phyloP scores from a whole-genome alignment of 1,140 invertebrate genomes.

The Halesus radiatus region DNA sequence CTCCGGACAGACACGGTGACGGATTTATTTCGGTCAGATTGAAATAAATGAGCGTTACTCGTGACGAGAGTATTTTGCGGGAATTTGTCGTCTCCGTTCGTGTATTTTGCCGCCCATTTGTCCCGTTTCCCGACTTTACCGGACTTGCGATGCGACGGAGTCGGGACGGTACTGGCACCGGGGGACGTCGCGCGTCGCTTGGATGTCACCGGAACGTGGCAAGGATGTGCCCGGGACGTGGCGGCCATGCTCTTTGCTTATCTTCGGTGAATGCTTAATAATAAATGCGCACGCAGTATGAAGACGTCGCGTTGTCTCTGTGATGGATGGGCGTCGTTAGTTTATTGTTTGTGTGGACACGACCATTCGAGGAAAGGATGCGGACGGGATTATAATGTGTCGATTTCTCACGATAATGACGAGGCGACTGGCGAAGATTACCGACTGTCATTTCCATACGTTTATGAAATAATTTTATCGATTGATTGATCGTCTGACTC shows the following conservation, averaged over 20 bases:
- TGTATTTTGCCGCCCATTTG: constrained; percentile 37
- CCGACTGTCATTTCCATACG: too few species aligned
- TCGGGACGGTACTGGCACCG: neutral
- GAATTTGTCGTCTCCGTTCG: constrained; percentile 37
- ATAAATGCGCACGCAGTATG: constrained; percentile 28
- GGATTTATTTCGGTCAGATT: constrained; percentile 51
- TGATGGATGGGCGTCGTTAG: constrained; percentile 7
- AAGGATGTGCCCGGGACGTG: too few species aligned
- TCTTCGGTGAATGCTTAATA: constrained; percentile 14
- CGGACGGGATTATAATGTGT: constrained; percentile 18
- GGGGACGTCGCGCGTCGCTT: too few species aligned
- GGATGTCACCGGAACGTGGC: too few species aligned
- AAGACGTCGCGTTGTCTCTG: neutral
- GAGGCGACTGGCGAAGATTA: too few species aligned
- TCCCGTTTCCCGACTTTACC: constrained; percentile 14
- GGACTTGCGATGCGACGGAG: constrained; percentile 7
- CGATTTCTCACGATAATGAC: too few species aligned
- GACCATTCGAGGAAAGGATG: neutral
- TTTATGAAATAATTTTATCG: too few species aligned
- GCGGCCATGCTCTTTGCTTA: neutral
- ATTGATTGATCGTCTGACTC: too few species aligned
- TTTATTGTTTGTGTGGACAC: constrained; percentile 8
- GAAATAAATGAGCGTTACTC: constrained; percentile 46
- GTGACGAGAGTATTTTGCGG: constrained; percentile 44
- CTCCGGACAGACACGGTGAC: constrained; percentile 34